phyloP scores from a whole-genome alignment of 2,113 vertebrate genomes.

The Pungitius pungitius region DNA sequence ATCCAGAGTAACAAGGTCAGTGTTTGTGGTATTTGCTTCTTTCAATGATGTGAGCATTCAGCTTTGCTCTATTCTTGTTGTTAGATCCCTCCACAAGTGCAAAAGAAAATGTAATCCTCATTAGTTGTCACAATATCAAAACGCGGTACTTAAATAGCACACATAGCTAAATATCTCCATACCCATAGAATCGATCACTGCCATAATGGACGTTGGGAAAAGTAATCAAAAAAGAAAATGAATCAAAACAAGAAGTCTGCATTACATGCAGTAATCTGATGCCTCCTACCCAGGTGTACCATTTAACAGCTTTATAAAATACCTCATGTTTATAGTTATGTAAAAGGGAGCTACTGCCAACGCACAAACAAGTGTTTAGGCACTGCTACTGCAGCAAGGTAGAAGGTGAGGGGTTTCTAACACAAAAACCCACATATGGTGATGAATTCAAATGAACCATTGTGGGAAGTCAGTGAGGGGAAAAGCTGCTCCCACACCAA shows the following conservation, averaged over 20 bases:
- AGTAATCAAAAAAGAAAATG: background rate
- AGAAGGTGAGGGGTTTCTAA: too few relatives aligned
- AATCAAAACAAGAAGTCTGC: background rate
- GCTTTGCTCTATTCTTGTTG: background rate
- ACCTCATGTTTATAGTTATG: too few relatives aligned
- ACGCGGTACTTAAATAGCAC: background rate
- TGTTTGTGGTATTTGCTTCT: background rate
- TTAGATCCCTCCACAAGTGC: background rate
- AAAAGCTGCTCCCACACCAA: too few relatives aligned
- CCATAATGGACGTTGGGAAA: background rate
- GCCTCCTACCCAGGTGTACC: background rate
- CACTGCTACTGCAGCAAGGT: too few relatives aligned
- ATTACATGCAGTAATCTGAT: background rate
- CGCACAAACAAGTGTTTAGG: too few relatives aligned
- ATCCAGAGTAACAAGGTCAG: background rate
- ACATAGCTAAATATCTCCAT: background rate
- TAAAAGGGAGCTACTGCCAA: too few relatives aligned
- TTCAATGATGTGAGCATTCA: background rate
- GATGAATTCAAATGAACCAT: too few relatives aligned
- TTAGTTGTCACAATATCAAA: background rate
- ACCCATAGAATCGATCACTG: background rate
- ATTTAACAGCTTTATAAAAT: background rate
- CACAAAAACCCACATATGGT: too few relatives aligned
- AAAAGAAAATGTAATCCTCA: background rate
- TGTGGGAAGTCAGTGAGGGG: too few relatives aligned